Conservation (phyloP, 1,140 invertebrate species). For the Leptinotarsa lineolata region DNA sequence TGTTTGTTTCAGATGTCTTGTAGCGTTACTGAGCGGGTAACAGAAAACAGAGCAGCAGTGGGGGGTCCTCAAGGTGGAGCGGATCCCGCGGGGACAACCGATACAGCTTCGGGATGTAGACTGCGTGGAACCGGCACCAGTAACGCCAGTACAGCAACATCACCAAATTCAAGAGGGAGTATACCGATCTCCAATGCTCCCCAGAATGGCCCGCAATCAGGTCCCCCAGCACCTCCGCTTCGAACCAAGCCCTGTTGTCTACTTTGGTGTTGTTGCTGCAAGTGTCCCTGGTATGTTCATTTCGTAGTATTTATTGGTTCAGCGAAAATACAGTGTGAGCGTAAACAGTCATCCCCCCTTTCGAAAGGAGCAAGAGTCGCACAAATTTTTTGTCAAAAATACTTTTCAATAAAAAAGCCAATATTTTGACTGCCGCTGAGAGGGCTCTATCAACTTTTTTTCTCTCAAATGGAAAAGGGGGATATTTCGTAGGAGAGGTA, state of each 20-base stretch:
- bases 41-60: constrained; percentile 47
- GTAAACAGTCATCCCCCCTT: no score
- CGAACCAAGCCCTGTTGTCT: constrained; percentile 64
- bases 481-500: no score
- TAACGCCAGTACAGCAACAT: constrained; percentile 43
- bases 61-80: constrained; percentile 35
- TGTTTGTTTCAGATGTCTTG: constrained; percentile 53
- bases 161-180: constrained; percentile 48
- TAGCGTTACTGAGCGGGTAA: constrained; percentile 53
- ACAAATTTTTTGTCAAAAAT: no score
- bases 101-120: constrained; percentile 38
- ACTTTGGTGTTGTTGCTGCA: constrained; percentile 74
- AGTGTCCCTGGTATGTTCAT: constrained; percentile 68
- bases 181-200: constrained; percentile 33
- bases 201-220: constrained; percentile 43
- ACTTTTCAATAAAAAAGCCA: no score
- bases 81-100: constrained; percentile 33
- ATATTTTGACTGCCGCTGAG: no score
- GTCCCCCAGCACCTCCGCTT: constrained; percentile 40
- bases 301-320: no score
- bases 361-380: no score
- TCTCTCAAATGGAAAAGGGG: no score
- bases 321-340: no score
- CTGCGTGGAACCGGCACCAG: constrained; percentile 40
- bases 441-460: no score